A percentile compares a stretch with the other conserved stretches of the same genome.
These are phyloP conservation scores for Urocitellus parryii DNA, from an alignment of 2,113 vertebrate species.

Conservation along the genomic window DNA sequence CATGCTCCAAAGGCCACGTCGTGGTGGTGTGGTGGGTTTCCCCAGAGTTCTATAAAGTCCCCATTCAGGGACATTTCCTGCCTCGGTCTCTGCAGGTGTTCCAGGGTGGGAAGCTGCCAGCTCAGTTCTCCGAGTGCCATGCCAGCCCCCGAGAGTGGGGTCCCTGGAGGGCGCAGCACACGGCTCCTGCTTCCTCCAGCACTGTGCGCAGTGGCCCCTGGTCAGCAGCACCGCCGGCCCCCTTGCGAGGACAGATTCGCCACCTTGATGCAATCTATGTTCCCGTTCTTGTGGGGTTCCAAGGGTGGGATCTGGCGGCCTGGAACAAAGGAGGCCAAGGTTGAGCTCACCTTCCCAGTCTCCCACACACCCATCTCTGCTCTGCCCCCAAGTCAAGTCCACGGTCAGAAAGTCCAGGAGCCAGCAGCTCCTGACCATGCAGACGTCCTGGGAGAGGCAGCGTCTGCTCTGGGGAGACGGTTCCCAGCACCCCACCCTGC, in stretches of 20 bases:
- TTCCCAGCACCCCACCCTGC: too few relatives aligned
- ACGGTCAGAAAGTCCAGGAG: too few relatives aligned
- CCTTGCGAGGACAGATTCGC: conserved; percentile 87
- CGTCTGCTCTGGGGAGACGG: too few relatives aligned
- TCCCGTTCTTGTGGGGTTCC: conserved; percentile 93
- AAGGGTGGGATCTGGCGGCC: conserved; percentile 96
- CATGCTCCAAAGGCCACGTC: background rate
- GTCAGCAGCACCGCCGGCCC: conserved; percentile 94
- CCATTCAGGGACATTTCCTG: conserved; percentile 76
- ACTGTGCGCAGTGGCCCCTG: conserved; percentile 44
- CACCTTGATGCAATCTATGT: conserved; percentile 93
- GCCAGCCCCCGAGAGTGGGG: conserved; percentile 1
- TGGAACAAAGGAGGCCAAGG: conserved; percentile 82
- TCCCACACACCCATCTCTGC: rapidly evolving
- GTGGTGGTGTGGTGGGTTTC: conserved; percentile 45
- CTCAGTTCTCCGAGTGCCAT: conserved; percentile 70
- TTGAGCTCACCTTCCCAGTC: background rate
- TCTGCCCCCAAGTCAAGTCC: too few relatives aligned
- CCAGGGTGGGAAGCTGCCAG: conserved; percentile 45
- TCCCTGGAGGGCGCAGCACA: conserved; percentile 62
- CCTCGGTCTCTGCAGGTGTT: conserved; percentile 65
- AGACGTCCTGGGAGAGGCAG: too few relatives aligned
- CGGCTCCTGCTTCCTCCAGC: conserved; percentile 74
- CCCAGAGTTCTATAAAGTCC: conserved; percentile 73
- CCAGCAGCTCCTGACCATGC: too few relatives aligned